phyloP scores from a whole-genome alignment of 2,888 invertebrate genomes.

The Cheilosia vulpina region DNA sequence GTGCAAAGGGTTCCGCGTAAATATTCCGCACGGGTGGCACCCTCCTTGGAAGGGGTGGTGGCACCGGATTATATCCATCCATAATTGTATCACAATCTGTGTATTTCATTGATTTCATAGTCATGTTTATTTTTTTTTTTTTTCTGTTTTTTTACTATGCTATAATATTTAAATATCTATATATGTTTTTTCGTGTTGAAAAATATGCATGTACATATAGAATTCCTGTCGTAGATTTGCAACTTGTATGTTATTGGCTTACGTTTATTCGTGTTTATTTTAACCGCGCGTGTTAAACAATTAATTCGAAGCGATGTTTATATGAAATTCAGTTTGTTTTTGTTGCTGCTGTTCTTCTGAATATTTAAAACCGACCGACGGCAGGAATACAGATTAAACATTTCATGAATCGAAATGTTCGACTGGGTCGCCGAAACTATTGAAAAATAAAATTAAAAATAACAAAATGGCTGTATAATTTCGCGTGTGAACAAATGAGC shows the following conservation, averaged over 20 bases:
- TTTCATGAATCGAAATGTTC: conserved; percentile 53
- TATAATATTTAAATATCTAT: conserved; percentile 32
- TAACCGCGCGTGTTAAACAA: conserved; percentile 64
- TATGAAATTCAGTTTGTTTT: conserved; percentile 27
- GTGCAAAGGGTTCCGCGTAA: conserved; percentile 84
- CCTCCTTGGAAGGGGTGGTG: conserved; percentile 83
- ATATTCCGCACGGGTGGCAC: conserved; percentile 84
- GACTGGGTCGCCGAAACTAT: conserved; percentile 13
- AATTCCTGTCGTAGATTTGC: conserved; percentile 25
- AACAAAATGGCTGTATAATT: neutral
- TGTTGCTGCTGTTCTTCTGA: conserved; percentile 42
- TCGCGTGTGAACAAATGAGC: neutral
- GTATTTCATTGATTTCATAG: conserved; percentile 84
- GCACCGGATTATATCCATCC: conserved; percentile 84
- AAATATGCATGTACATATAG: conserved; percentile 16
- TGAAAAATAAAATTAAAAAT: neutral
- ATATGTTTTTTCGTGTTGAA: conserved; percentile 29
- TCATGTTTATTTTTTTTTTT: conserved; percentile 80
- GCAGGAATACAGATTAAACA: conserved; percentile 58
- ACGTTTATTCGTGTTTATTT: conserved; percentile 58
- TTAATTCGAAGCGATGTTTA: conserved; percentile 62
- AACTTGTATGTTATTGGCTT: conserved; percentile 49
- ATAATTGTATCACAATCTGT: conserved; percentile 84
- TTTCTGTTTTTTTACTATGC: conserved; percentile 35
- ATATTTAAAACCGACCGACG: conserved; percentile 53